phyloP scores from a whole-genome alignment of 2,888 invertebrate species.

The Yponomeuta malinellus region DNA sequence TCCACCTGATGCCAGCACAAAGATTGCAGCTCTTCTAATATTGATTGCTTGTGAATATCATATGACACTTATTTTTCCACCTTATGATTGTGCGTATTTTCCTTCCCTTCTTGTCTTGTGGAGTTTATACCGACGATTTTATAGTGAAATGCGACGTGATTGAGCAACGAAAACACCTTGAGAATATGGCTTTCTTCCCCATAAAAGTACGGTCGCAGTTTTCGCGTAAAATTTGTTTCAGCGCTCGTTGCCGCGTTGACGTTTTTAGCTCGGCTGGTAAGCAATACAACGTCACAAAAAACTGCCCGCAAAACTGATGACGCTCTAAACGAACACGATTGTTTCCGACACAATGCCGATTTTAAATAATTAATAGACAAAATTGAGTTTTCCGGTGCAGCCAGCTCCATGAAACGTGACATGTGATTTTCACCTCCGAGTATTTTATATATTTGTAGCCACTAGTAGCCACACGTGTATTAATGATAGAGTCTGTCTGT shows the following conservation, averaged over 20 bases:
- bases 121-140: background rate
- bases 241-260: background rate
- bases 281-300: slow-evolving; percentile 10
- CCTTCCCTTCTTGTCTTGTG: slow-evolving; percentile 29
- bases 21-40: slow-evolving; percentile 72
- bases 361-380: slow-evolving; percentile 23
- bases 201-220: background rate
- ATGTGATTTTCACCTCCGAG: slow-evolving; percentile 6
- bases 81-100: slow-evolving; percentile 47
- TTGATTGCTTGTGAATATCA: slow-evolving; percentile 72
- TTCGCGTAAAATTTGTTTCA: background rate
- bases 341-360: slow-evolving; percentile 23
- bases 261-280: background rate
- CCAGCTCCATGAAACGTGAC: background rate
- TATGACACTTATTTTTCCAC: slow-evolving; percentile 51
- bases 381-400: slow-evolving; percentile 16
- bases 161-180: background rate
- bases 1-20: slow-evolving; percentile 47
- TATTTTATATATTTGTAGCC: slow-evolving; percentile 1
- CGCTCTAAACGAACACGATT: slow-evolving; percentile 24
- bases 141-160: background rate
- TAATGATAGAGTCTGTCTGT: too few species aligned
- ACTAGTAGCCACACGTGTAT: background rate
- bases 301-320: slow-evolving; percentile 20
- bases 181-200: background rate